Evolutionary conservation across 2,888 invertebrate species (phyloP), one percentile per base, ranked within the genome.

Genomic region (Melanchra persicariae): DNA sequence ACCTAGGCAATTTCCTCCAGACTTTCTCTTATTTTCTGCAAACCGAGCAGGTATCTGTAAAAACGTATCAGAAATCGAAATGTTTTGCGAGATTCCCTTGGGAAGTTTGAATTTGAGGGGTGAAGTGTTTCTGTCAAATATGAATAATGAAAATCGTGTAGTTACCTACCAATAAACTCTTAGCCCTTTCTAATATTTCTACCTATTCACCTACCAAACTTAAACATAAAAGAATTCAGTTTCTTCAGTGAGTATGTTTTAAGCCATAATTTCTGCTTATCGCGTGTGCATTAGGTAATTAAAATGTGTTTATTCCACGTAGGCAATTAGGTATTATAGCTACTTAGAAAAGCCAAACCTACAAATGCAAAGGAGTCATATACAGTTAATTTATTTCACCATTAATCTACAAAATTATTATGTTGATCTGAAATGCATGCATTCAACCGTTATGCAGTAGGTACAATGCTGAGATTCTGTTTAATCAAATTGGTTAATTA

Each of bases 91-190:
- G 49, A 26, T 71, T 84, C 86, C 74, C 75, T 70, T 30, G 84
- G 80, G 81, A 80, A 62, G 58, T 12, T 49, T 34, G 34, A 70
- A 59, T 67, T 79, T 67, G 69, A 74, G 82, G 77, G 77, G 66
- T 61, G 67, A 71, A 72, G 57, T 60, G 55, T 57, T 74, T 74
- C 70, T 78, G 77, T 80, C 74, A 80, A 85, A 82, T 82, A 84
- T 85, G 85, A 84, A 84, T 84, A 81, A 84, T 83, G 78, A 85
- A 83, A 75, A 84, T 59, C 67, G 54, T 76, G 75, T 71, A 70
- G 70, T 81, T 85, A 72, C 76, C 68, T 58, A 49, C 77, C 76
- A 80, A 81, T 83, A n/a, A n/a, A 77, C 76, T 76, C 58, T 78
- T 74, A 74, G 78, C 64, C 70, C 74, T 83, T 74, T 81, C 74